Evolutionary conservation across 1,140 invertebrate species (phyloP).

Genomic region (Lanistes nyassanus): DNA sequence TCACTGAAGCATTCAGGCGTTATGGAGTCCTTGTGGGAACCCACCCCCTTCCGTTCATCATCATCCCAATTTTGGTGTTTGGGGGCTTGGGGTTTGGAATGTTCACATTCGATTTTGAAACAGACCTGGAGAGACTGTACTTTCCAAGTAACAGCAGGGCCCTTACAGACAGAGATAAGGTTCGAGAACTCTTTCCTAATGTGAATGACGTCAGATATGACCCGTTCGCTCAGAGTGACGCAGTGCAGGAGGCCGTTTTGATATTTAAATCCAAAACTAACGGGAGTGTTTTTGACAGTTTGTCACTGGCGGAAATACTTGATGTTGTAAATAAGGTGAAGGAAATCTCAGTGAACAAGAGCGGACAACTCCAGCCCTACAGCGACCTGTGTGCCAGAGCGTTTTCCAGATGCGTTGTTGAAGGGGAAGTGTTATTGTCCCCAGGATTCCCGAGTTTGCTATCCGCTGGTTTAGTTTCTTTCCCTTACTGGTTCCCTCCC

Average conservation of each 20-base stretch:
- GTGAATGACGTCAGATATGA: neutral
- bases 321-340: neutral
- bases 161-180: neutral
- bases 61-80: constrained; percentile 14
- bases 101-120: neutral
- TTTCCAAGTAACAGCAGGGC: constrained; percentile 20
- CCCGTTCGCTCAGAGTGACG: constrained; percentile 1
- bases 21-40: constrained; percentile 18
- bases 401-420: neutral
- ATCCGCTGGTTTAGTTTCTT: neutral
- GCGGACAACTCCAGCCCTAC: neutral
- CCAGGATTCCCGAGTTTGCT: neutral
- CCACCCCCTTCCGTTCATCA: constrained; percentile 21
- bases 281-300: neutral
- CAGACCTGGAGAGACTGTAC: constrained; percentile 21
- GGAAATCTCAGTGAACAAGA: neutral
- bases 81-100: constrained; percentile 17
- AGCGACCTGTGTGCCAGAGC: neutral
- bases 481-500: neutral
- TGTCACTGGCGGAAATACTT: neutral
- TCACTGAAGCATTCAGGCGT: neutral
- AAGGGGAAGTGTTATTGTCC: neutral
- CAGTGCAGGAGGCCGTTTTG: neutral
- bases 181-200: constrained; percentile 13
- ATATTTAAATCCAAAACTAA: neutral